phyloP scores from a whole-genome alignment of 1,140 invertebrate genomes.

The Brachionus manjavacas region DNA sequence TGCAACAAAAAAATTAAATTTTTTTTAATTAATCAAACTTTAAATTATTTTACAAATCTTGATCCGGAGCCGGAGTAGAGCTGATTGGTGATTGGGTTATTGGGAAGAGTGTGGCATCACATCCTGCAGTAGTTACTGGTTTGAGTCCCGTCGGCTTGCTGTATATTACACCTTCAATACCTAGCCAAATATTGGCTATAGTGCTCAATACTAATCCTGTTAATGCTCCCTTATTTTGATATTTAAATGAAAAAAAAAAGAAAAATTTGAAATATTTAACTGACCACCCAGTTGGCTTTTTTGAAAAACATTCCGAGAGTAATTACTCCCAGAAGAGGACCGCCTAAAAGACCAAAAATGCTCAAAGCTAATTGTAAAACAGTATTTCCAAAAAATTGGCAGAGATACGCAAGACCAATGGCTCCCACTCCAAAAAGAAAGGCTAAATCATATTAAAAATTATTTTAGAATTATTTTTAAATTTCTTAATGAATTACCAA shows the following conservation, averaged over 20 bases:
- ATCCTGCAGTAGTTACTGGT: neutral
- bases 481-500: neutral
- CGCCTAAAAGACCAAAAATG: constrained; percentile 52
- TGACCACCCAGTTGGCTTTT: constrained; percentile 74
- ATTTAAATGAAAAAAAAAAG: neutral
- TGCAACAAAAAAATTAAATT: neutral
- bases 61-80: neutral
- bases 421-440: constrained; percentile 48
- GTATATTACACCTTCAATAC: neutral
- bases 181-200: neutral
- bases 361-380: constrained; percentile 50
- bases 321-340: constrained; percentile 64
- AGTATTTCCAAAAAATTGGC: constrained; percentile 46
- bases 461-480: neutral
- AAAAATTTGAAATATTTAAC: neutral
- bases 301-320: constrained; percentile 78
- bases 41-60: neutral
- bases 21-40: neutral
- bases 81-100: neutral
- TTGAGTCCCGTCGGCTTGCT: constrained; percentile 13
- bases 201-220: constrained; percentile 5
- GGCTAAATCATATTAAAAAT: constrained; percentile 50
- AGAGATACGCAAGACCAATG: constrained; percentile 49
- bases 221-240: neutral
- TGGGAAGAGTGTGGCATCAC: neutral